A percentile compares a stretch with the other conserved stretches of the same genome.
Evolutionary conservation across 53 echinoderm and acorn worm species (phyloP).

Genomic region (Stichopus horrens): DNA sequence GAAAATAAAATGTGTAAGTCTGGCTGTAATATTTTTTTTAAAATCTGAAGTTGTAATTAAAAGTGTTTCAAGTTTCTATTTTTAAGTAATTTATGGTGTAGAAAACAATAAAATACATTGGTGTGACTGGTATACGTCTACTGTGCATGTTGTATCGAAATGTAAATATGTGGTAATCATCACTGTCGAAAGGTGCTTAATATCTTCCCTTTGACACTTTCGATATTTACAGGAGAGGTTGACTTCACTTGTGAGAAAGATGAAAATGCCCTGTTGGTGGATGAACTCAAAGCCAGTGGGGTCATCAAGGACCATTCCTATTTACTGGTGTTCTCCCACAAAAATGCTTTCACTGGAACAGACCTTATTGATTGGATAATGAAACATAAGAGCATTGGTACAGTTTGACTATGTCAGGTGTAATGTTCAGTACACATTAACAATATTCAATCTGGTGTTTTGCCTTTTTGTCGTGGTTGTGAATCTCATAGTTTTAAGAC

Average conservation of each 20-base stretch:
- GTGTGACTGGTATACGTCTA: no score
- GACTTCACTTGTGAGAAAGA: conserved; percentile 93
- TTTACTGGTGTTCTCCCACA: conserved; percentile 59
- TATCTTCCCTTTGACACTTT: background rate
- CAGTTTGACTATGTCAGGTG: background rate
- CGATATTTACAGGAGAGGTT: conserved; percentile 54
- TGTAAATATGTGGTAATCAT: background rate
- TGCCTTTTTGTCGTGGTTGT: no score
- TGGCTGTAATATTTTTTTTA: no score
- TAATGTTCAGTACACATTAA: no score
- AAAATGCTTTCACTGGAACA: conserved; percentile 73
- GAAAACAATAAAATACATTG: no score
- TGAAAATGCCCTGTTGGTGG: conserved; percentile 69
- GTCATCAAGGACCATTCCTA: conserved; percentile 75
- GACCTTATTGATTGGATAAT: conserved; percentile 94
- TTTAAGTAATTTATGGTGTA: no score
- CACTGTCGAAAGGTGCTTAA: background rate
- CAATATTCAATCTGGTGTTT: no score
- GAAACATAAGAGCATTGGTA: conserved; percentile 64
- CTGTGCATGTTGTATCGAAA: no score
- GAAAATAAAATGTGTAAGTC: no score
- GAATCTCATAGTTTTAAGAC: no score
- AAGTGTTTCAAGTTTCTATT: no score
- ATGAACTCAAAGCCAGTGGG: conserved; percentile 77
- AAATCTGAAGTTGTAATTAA: no score